These are phyloP conservation scores for Volucella inflata DNA, from an alignment of 2,888 invertebrate species.

Conservation along the genomic window DNA sequence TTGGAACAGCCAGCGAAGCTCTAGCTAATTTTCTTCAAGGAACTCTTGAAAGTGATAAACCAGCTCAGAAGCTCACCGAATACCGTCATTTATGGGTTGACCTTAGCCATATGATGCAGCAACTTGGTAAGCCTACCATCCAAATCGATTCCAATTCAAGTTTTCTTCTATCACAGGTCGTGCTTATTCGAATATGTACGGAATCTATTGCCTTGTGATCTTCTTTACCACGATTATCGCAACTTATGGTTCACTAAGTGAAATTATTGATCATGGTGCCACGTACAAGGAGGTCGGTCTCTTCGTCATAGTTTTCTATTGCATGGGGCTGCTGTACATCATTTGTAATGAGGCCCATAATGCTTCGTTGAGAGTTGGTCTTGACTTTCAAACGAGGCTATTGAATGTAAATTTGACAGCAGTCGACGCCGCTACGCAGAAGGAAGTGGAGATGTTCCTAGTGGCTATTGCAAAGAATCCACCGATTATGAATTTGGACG, in stretches of 20 bases:
- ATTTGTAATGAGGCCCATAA: constrained; percentile 91
- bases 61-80: constrained; percentile 87
- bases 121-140: constrained; percentile 84
- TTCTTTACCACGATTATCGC: constrained; percentile 90
- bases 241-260: constrained; percentile 88
- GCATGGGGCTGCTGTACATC: constrained; percentile 88
- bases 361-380: constrained; percentile 87
- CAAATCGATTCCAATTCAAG: not conserved
- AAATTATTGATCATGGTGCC: constrained; percentile 89
- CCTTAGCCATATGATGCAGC: constrained; percentile 91
- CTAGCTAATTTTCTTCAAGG: constrained; percentile 87
- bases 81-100: constrained; percentile 89
- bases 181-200: constrained; percentile 91
- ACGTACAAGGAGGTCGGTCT: constrained; percentile 89
- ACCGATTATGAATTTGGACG: constrained; percentile 90
- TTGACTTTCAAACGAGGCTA: constrained; percentile 87
- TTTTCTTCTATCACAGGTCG: constrained; percentile 83
- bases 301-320: constrained; percentile 89
- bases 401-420: constrained; percentile 88
- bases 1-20: constrained; percentile 87
- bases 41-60: constrained; percentile 87
- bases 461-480: constrained; percentile 90
- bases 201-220: constrained; percentile 89
- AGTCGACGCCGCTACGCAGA: constrained; percentile 87
- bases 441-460: constrained; percentile 90